Evolutionary conservation across 2,888 invertebrate species (phyloP), one percentile per base, ranked within the genome.

Genomic region (Tanypteryx hageni): DNA sequence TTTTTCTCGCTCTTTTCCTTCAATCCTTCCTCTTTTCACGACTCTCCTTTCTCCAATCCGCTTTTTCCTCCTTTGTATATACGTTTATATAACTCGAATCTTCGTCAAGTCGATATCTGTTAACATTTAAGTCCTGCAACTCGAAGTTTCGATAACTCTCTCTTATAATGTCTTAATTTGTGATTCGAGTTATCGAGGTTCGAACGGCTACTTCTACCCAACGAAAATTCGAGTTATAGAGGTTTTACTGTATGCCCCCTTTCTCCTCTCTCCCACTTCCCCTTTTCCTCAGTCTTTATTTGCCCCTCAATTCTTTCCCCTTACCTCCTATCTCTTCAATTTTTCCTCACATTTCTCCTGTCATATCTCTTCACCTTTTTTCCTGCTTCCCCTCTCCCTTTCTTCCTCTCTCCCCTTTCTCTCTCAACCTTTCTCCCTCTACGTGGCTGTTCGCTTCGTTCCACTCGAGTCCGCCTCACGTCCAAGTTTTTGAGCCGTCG

Each of bases 401-500:
- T 82, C 82, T 81, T 44, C 44, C 44, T 1, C 44, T 44, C 44
- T 44, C 44, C 4, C 44, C 57, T 22, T n/a, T 18, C 9, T 18
- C 68, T 68, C n/a, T 22, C n/a, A 9, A 14, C 31, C 86, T 59
- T 7, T 61, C 0, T 86, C 16, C 18, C 56, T 18, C 83, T 56
- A 7, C 18, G 5, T n/a, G 18, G n/a, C 31, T 18, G 56, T 57
- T n/a, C 82, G 5, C 7, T 81, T 10, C 83, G 56, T 56, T 10
- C 31, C n/a, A 58, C 31, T 57, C 11, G 18, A 14, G 83, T 4
- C 83, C 89, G 13, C 44, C 31, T 64, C 89, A 64, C 89, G 89
- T 89, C 89, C 89, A 59, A 59, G 27, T 61, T 61, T 27, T 31
- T n/a, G 11, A 61, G 22, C 89, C 89, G 64, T n/a, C 56, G 89